Percentiles rank a stretch among this genome's conserved stretches.
These are phyloP conservation scores for Boloria selene DNA, from an alignment of 2,888 invertebrate species.

Conservation along the genomic window DNA sequence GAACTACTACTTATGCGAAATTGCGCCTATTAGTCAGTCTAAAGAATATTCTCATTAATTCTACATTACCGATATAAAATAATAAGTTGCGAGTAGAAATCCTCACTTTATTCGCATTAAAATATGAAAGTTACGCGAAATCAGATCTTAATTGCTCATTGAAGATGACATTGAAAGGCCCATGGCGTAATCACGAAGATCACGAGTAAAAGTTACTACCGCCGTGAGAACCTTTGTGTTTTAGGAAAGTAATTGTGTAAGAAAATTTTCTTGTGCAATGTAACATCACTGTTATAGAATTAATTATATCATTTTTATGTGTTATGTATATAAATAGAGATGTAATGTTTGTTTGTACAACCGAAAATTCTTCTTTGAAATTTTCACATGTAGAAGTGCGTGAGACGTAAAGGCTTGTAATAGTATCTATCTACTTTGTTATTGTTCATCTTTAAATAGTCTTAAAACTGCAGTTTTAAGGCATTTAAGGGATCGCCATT, in stretches of 20 bases:
- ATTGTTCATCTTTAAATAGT: too few species aligned
- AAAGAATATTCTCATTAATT: slow-evolving; percentile 6
- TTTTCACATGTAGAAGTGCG: too few species aligned
- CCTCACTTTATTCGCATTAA: neutral
- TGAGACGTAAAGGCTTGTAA: too few species aligned
- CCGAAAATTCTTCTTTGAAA: too few species aligned
- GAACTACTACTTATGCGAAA: neutral
- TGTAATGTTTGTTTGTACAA: neutral
- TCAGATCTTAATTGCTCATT: slow-evolving; percentile 25
- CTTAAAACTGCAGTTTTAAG: too few species aligned
- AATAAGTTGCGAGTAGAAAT: slow-evolving; percentile 10
- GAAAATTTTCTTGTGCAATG: slow-evolving; percentile 29
- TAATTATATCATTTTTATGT: slow-evolving; percentile 1
- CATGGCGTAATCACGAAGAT: slow-evolving; percentile 28
- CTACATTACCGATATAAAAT: slow-evolving; percentile 18
- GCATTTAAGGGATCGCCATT: too few species aligned
- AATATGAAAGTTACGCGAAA: slow-evolving; percentile 20
- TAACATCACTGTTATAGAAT: neutral
- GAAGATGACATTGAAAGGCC: slow-evolving; percentile 26
- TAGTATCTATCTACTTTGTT: too few species aligned
- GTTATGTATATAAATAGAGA: neutral
- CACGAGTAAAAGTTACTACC: slow-evolving; percentile 47
- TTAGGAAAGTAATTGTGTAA: slow-evolving; percentile 49
- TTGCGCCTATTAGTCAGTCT: neutral
- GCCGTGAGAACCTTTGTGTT: slow-evolving; percentile 53